A percentile compares a stretch with the other conserved stretches of the same genome.
These are phyloP conservation scores for Papilio xuthus DNA, from an alignment of 1,140 invertebrate genomes.

Conservation along the genomic window DNA sequence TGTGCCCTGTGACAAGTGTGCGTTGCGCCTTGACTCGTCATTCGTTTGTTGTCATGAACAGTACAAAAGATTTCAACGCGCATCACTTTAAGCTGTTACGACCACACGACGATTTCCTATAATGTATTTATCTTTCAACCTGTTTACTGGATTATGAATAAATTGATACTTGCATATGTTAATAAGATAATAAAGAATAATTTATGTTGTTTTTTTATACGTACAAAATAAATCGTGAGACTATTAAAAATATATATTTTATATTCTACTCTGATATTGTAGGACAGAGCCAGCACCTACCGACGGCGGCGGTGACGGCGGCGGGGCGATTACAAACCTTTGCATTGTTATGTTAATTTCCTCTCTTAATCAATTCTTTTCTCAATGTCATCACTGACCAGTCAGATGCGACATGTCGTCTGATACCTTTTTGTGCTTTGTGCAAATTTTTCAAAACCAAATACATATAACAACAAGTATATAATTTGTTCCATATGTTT, in stretches of 20 bases:
- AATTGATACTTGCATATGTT: conserved; percentile 12
- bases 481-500: not conserved
- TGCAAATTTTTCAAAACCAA: too few relatives aligned
- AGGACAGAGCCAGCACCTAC: too few relatives aligned
- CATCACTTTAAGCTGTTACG: not conserved
- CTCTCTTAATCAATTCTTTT: not conserved
- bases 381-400: not conserved
- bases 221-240: not conserved
- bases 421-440: too few relatives aligned
- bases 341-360: not conserved
- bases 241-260: not conserved
- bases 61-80: conserved; percentile 30
- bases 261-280: not conserved
- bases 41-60: not conserved
- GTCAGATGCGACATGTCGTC: not conserved
- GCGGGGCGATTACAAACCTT: not conserved
- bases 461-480: not conserved
- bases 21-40: not conserved
- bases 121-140: not conserved
- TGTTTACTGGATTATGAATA: conserved; percentile 7
- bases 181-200: conserved; percentile 20
- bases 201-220: conserved; percentile 1
- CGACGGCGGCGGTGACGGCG: not conserved
- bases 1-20: not conserved
- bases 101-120: not conserved